phyloP scores from a whole-genome alignment of 1,140 invertebrate species.

The Delia radicum region DNA sequence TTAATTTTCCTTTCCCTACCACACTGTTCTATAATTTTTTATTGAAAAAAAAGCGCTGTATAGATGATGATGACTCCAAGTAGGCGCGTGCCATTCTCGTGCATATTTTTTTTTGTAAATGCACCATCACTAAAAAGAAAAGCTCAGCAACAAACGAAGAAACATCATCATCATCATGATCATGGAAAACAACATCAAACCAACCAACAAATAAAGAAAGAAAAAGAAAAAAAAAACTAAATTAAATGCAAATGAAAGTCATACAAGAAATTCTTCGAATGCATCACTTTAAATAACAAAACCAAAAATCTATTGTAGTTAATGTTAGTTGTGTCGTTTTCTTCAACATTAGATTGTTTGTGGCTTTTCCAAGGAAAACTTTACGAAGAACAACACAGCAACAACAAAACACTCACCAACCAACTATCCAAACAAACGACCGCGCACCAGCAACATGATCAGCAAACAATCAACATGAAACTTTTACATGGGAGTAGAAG shows the following conservation, averaged over 20 bases:
- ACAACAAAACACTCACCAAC: no score
- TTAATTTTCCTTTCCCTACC: no score
- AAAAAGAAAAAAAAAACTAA: conserved; percentile 43
- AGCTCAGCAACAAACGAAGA: conserved; percentile 27
- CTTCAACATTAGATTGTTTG: not conserved
- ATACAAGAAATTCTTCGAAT: conserved; percentile 48
- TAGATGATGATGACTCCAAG: conserved; percentile 38
- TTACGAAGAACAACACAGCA: no score
- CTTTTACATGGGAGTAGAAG: not conserved
- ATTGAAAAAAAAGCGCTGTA: no score
- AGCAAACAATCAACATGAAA: not conserved
- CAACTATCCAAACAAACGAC: no score
- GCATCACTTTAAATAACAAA: conserved; percentile 33
- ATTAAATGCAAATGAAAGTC: conserved; percentile 56
- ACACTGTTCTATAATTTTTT: not conserved
- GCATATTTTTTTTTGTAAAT: conserved; percentile 24
- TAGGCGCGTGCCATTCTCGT: conserved; percentile 54
- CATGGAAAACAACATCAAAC: no score
- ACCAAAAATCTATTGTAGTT: not conserved
- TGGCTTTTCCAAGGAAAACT: not conserved
- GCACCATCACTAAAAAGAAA: no score
- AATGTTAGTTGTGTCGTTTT: not conserved
- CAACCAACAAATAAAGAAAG: conserved; percentile 34
- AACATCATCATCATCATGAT: not conserved
- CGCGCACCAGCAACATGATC: not conserved